Conservation (phyloP, 2,888 invertebrate species). For the Arge pagana region DNA sequence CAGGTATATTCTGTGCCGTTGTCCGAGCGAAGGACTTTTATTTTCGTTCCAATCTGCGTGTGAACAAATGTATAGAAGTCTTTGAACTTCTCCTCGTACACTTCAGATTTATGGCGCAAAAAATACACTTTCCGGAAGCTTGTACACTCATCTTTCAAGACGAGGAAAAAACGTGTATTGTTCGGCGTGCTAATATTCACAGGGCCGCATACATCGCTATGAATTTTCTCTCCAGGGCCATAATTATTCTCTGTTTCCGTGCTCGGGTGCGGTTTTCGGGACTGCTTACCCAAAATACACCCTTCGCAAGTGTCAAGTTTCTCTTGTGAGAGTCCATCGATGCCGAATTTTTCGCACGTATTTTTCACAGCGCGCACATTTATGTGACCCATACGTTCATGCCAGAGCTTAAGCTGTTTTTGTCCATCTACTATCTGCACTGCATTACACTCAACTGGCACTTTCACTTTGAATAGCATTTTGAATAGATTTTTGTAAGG, state of each 20-base stretch:
- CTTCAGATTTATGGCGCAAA: slow-evolving; percentile 21
- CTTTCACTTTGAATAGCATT: slow-evolving; percentile 17
- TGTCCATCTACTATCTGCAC: not conserved
- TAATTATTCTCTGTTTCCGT: not conserved
- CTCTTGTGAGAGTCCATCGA: too few species aligned
- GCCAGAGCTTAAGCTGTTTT: slow-evolving; percentile 2
- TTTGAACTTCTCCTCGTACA: slow-evolving; percentile 11
- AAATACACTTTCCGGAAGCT: slow-evolving; percentile 14
- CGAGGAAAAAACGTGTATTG: slow-evolving; percentile 19
- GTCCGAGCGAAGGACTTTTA: slow-evolving; percentile 18
- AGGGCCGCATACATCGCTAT: slow-evolving; percentile 21
- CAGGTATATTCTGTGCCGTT: slow-evolving; percentile 19
- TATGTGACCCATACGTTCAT: slow-evolving; percentile 7
- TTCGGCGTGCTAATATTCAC: slow-evolving; percentile 16
- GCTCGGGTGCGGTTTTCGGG: slow-evolving; percentile 11
- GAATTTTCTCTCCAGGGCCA: slow-evolving; percentile 20
- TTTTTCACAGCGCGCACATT: not conserved
- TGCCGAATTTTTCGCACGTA: not conserved
- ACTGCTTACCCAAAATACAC: slow-evolving; percentile 18
- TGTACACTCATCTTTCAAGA: slow-evolving; percentile 24
- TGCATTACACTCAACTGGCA: not conserved
- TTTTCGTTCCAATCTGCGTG: slow-evolving; percentile 21
- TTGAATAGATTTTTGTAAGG: slow-evolving; percentile 3
- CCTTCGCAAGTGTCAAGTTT: slow-evolving; percentile 14
- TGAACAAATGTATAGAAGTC: slow-evolving; percentile 16